Conservation (phyloP, 2,888 invertebrate genomes). For the Sialis lutaria region DNA sequence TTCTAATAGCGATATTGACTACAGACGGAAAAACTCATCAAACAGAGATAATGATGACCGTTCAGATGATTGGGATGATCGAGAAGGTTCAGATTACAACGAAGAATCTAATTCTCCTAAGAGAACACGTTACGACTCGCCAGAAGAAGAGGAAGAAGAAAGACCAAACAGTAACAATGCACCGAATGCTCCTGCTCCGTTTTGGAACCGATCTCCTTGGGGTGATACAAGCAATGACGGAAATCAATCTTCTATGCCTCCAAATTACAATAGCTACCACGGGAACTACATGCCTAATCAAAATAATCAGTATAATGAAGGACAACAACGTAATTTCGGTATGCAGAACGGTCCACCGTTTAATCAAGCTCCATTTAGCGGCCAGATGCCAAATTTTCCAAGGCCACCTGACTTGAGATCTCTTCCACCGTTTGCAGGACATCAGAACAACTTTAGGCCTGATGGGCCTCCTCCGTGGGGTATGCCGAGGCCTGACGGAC, state of each 20-base stretch:
- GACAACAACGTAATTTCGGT: background rate
- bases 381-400: background rate
- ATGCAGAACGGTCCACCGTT: background rate
- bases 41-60: background rate
- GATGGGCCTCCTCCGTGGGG: background rate
- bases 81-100: background rate
- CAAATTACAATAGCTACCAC: background rate
- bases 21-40: background rate
- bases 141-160: background rate
- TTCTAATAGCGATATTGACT: background rate
- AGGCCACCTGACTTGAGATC: background rate
- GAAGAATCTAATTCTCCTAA: background rate
- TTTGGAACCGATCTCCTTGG: background rate
- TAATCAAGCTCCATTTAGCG: background rate
- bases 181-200: too few species aligned
- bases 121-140: background rate
- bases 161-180: too few species aligned
- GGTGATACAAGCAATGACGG: background rate
- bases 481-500: background rate
- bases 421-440: background rate
- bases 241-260: background rate
- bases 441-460: conserved; percentile 1
- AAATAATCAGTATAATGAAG: background rate
- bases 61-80: background rate
- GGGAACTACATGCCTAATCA: background rate